Conservation (phyloP, 2,888 invertebrate species). For the Xanthia icteritia region DNA sequence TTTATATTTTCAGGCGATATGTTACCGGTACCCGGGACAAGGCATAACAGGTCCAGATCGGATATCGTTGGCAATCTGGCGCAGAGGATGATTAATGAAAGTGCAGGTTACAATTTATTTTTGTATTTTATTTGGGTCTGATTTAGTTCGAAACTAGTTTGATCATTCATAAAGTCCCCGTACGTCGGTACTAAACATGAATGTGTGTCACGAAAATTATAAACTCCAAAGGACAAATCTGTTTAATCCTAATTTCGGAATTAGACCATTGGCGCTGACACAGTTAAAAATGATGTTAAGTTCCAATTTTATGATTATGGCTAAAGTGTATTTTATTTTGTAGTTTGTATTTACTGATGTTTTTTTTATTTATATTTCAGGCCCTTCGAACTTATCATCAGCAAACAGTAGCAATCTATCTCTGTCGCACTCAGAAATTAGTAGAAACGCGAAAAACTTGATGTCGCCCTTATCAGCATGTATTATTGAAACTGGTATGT, state of each 20-base stretch:
- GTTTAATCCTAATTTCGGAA: no score
- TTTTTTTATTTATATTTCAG: conserved; percentile 47
- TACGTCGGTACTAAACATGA: no score
- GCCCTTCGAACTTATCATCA: conserved; percentile 82
- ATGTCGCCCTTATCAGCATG: conserved; percentile 89
- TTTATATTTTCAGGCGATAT: conserved; percentile 80
- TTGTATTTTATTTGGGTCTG: not conserved
- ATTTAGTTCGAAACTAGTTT: no score
- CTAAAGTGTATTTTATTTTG: no score
- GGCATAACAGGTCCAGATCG: conserved; percentile 86
- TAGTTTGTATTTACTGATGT: no score
- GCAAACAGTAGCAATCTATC: conserved; percentile 80
- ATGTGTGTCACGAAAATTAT: no score
- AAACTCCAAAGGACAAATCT: no score
- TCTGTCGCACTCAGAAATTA: conserved; percentile 85
- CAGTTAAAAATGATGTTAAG: no score
- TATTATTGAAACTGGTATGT: conserved; percentile 92
- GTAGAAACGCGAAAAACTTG: conserved; percentile 82
- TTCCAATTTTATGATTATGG: no score
- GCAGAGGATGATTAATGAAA: conserved; percentile 84
- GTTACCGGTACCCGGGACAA: conserved; percentile 78
- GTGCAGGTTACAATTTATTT: conserved; percentile 78
- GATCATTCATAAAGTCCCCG: no score
- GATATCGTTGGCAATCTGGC: conserved; percentile 87
- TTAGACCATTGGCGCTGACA: no score